Evolutionary conservation across 2,113 vertebrate genomes (phyloP).

Genomic region (Macquaria australasica): DNA sequence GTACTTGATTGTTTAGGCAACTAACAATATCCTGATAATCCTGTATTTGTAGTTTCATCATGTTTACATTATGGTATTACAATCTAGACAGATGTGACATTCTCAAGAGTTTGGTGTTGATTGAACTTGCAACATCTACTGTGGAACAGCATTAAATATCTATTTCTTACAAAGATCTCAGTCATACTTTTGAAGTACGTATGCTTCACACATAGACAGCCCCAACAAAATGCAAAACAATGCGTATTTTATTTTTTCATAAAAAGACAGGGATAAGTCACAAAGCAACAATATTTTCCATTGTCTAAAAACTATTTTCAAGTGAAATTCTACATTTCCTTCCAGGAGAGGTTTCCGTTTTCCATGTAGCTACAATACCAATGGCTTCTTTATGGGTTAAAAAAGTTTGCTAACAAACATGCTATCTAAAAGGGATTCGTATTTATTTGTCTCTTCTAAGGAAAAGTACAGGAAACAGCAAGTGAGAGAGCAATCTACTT

Average conservation of each 20-base stretch:
- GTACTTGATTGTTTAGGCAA: conserved; percentile 19
- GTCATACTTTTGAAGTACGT: not conserved
- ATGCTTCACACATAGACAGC: conserved; percentile 31
- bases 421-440: conserved; percentile 56
- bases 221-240: conserved; percentile 59
- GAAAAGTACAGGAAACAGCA: conserved; percentile 62
- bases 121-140: conserved; percentile 18
- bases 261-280: conserved; percentile 80
- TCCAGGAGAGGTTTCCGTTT: conserved; percentile 50
- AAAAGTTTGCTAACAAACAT: conserved; percentile 63
- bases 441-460: conserved; percentile 54
- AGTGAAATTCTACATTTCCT: conserved; percentile 69
- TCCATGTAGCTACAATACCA: conserved; percentile 66
- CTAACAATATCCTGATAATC: conserved; percentile 7
- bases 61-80: conserved; percentile 23
- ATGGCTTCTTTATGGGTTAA: conserved; percentile 54
- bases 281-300: conserved; percentile 77
- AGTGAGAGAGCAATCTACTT: conserved; percentile 68
- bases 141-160: conserved; percentile 59
- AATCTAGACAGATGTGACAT: not conserved
- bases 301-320: conserved; percentile 74
- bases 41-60: conserved; percentile 21
- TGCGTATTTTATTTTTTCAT: conserved; percentile 77
- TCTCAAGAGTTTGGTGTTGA: not conserved
- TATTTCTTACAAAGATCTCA: conserved; percentile 45